A percentile compares a stretch with the other conserved stretches of the same genome.
These are phyloP conservation scores for Callaeas wilsoni DNA, from an alignment of 2,113 vertebrate species.

Conservation along the genomic window DNA sequence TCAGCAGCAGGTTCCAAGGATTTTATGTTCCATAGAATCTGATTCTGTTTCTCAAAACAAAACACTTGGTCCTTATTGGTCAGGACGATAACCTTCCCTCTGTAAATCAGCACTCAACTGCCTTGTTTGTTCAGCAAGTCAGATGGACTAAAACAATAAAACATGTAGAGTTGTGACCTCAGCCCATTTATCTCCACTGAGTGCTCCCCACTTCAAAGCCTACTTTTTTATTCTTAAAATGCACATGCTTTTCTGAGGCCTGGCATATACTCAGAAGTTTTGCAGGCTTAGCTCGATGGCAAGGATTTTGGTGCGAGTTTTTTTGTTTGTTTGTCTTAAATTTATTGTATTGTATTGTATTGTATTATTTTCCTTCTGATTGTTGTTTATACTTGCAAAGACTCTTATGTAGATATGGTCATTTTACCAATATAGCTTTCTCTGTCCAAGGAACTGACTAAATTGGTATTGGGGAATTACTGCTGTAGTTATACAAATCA, in stretches of 20 bases:
- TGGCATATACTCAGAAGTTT: background rate
- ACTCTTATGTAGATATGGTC: background rate
- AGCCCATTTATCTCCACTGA: slow-evolving; percentile 40
- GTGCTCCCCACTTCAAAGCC: slow-evolving; percentile 35
- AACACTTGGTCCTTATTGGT: slow-evolving; percentile 35
- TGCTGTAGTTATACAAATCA: background rate
- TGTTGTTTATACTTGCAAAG: background rate
- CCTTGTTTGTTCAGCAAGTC: slow-evolving; percentile 51
- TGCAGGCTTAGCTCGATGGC: background rate
- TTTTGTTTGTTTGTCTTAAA: too few species aligned
- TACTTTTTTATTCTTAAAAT: slow-evolving; percentile 6
- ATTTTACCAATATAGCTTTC: background rate
- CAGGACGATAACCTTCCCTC: slow-evolving; percentile 39
- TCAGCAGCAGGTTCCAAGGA: slow-evolving; percentile 39
- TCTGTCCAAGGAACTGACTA: background rate
- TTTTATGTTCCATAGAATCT: slow-evolving; percentile 39
- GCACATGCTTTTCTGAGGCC: background rate
- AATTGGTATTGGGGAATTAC: background rate
- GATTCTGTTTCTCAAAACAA: slow-evolving; percentile 27
- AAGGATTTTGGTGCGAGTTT: too few species aligned
- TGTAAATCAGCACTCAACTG: slow-evolving; percentile 49
- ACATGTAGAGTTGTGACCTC: slow-evolving; percentile 52
- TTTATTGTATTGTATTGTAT: background rate
- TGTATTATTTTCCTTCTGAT: background rate
- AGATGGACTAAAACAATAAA: slow-evolving; percentile 58